Evolutionary conservation across 2,113 vertebrate species (phyloP), one percentile per base, ranked within the genome.

Genomic region (Casuarius casuarius): DNA sequence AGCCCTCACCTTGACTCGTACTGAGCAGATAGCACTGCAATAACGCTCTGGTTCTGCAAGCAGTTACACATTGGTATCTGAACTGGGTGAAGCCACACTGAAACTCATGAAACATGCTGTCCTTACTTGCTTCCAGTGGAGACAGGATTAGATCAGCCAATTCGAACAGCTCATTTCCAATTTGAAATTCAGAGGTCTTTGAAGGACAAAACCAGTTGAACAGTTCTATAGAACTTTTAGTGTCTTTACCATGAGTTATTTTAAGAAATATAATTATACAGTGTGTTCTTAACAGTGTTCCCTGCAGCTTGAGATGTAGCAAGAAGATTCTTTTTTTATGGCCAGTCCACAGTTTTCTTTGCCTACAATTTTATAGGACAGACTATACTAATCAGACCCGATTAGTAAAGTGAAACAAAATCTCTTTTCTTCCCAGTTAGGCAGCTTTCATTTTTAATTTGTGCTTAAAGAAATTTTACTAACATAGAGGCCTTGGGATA

Each of bases 361-460:
- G 44, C 19, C 42, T 75, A 58, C n/a, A 61, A 38, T 76, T 95
- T 97, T 90, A 48, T 72, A 58, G 95, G 35, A 91, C 33, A 40
- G 35, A 42, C 75, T 38, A 92, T 46, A 89, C 17, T 89, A 77
- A 92, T 90, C 93, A 96, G 79, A 87, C 21, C 8, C 22, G 6
- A 91, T 95, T 96, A 94, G 33, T 59, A 96, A 91, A 92, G 61
- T 46, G 28, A 95, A 95, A 15, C 31, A 83, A 94, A 92, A 75
- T 51, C 35, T 65, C 29, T 66, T 91, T 95, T 93, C 17, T 94
- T 82, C 28, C 49, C 66, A 73, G 42, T 95, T 89, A 93, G 48
- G 90, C 61, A 58, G 38, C 82, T 77, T 96, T 93, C 76, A 84
- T 90, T 89, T 95, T 83, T 93, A 95, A 97, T 97, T 92, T 97